phyloP scores from a whole-genome alignment of 1,140 invertebrate species.

The Drosophila oshimai region DNA sequence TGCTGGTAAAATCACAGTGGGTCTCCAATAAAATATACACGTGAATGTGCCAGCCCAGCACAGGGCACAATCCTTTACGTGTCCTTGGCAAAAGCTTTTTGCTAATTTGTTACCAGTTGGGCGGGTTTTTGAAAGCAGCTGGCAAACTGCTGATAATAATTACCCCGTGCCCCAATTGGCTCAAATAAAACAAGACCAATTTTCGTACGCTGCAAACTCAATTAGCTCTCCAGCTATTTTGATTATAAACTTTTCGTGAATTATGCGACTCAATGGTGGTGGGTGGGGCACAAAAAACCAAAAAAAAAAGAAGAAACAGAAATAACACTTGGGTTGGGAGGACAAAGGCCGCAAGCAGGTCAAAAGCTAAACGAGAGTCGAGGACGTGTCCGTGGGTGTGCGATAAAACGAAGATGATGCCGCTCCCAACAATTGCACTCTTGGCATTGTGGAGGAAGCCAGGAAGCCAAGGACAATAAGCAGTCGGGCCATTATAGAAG shows the following conservation, averaged over 20 bases:
- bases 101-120: slow-evolving; percentile 28
- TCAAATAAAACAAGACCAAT: slow-evolving; percentile 17
- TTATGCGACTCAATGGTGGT: slow-evolving; percentile 48
- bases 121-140: slow-evolving; percentile 18
- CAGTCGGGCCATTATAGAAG: slow-evolving; percentile 35
- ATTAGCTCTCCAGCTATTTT: slow-evolving; percentile 52
- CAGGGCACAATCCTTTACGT: not conserved
- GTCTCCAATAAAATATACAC: slow-evolving; percentile 70
- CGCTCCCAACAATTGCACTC: slow-evolving; percentile 58
- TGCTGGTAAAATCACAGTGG: slow-evolving; percentile 42
- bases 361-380: slow-evolving; percentile 49
- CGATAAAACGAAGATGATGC: slow-evolving; percentile 48
- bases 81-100: slow-evolving; percentile 25
- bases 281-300: slow-evolving; percentile 3
- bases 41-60: slow-evolving; percentile 16
- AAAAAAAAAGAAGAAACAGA: slow-evolving; percentile 4
- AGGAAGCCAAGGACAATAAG: slow-evolving; percentile 53
- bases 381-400: slow-evolving; percentile 44
- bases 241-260: slow-evolving; percentile 66
- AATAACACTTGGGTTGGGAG: slow-evolving; percentile 15
- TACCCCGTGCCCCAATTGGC: not conserved
- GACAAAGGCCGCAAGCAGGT: slow-evolving; percentile 32
- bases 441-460: slow-evolving; percentile 37
- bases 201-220: slow-evolving; percentile 46
- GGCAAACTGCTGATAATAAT: slow-evolving; percentile 29